phyloP scores from a whole-genome alignment of 2,797 vertebrate genomes.

The Etheostoma perlongum region DNA sequence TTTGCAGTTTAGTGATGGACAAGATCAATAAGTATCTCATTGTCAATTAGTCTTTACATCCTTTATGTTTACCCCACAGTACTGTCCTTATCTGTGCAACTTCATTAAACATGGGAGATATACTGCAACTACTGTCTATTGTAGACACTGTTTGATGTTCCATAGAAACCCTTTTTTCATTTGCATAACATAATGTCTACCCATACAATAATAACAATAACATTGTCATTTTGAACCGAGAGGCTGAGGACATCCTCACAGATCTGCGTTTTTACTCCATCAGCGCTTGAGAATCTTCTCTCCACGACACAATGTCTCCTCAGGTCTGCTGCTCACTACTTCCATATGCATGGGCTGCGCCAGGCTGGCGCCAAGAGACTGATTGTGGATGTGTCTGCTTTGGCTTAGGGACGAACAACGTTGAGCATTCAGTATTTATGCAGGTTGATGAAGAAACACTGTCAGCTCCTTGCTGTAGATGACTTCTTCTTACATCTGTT shows the following conservation, averaged over 20 bases:
- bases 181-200: neutral
- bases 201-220: neutral
- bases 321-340: constrained; percentile 33
- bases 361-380: constrained; percentile 43
- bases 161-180: neutral
- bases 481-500: constrained; percentile 23
- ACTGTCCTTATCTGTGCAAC: neutral
- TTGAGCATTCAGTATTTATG: constrained; percentile 69
- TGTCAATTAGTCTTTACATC: constrained; percentile 28
- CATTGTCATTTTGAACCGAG: constrained; percentile 6
- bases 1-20: constrained; percentile 38
- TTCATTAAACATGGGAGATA: neutral
- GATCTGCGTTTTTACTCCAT: neutral
- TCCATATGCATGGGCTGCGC: constrained; percentile 62
- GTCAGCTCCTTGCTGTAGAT: constrained; percentile 43
- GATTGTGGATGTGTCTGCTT: constrained; percentile 38
- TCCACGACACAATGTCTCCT: constrained; percentile 34
- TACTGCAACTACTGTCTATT: neutral
- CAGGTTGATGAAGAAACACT: constrained; percentile 54
- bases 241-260: neutral
- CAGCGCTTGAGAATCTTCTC: constrained; percentile 17
- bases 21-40: constrained; percentile 38
- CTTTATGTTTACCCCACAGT: constrained; percentile 15
- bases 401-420: constrained; percentile 44
- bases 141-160: neutral